Conservation (phyloP, 2,888 invertebrate genomes). For the Platycnemis pennipes region DNA sequence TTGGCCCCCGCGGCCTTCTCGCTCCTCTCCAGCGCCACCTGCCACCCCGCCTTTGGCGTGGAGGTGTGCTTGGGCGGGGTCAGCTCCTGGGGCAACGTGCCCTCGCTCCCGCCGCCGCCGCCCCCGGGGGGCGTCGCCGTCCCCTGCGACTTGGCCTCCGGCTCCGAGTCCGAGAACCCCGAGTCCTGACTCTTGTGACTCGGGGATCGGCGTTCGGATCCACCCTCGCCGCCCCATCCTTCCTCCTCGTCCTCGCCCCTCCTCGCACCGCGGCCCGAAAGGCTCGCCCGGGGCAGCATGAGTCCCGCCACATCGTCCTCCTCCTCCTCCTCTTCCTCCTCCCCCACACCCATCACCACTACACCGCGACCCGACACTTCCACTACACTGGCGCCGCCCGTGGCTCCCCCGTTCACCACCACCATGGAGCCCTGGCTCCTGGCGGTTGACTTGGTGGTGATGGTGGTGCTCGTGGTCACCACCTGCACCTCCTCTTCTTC, state of each 20-base stretch:
- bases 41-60: constrained; percentile 77
- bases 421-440: background rate
- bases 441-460: constrained; percentile 73
- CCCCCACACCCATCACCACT: constrained; percentile 77
- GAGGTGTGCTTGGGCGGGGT: constrained; percentile 78
- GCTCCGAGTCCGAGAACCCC: constrained; percentile 89
- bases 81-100: constrained; percentile 78
- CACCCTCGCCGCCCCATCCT: constrained; percentile 77
- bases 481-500: constrained; percentile 76
- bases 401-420: background rate
- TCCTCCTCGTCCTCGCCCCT: constrained; percentile 78
- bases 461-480: constrained; percentile 77
- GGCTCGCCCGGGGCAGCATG: constrained; percentile 77
- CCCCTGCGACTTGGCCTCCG: constrained; percentile 70
- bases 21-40: constrained; percentile 44
- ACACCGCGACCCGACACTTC: background rate
- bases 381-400: background rate
- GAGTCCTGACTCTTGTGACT: constrained; percentile 90
- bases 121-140: constrained; percentile 74
- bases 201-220: constrained; percentile 77
- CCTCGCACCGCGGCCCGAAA: constrained; percentile 80
- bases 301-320: constrained; percentile 77
- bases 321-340: constrained; percentile 77
- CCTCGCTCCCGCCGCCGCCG: constrained; percentile 79
- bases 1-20: constrained; percentile 23